phyloP scores from a whole-genome alignment of 2,113 vertebrate genomes.

The Grammomys surdaster region DNA sequence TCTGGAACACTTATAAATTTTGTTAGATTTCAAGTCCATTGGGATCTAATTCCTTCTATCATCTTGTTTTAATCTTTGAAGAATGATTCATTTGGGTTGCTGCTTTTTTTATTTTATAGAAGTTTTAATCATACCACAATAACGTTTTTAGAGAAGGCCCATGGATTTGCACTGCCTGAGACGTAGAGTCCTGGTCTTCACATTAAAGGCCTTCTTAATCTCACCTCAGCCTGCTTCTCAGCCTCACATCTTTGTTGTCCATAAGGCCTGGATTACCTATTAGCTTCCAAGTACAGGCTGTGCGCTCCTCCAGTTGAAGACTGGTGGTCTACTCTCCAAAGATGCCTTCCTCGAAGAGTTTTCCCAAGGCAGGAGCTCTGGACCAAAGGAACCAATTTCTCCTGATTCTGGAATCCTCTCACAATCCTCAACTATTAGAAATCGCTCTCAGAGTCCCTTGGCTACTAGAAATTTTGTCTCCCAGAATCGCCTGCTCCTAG shows the following conservation, averaged over 20 bases:
- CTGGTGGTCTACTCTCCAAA: neutral
- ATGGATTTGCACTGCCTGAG: neutral
- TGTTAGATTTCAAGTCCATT: conserved; percentile 11
- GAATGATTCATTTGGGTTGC: conserved; percentile 37
- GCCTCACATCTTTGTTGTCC: neutral
- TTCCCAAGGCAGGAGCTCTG: neutral
- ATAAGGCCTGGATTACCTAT: neutral
- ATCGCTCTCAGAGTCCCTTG: neutral
- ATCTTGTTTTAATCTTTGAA: conserved; percentile 31
- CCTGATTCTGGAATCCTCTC: neutral
- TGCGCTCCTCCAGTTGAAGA: neutral
- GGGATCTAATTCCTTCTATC: conserved; percentile 28
- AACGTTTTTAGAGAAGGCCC: neutral
- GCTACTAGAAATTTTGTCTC: neutral
- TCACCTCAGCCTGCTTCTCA: neutral
- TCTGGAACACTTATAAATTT: conserved; percentile 30
- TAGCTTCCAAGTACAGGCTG: neutral
- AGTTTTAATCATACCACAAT: conserved; percentile 23
- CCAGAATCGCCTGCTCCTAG: neutral
- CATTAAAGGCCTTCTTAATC: neutral
- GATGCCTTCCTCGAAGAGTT: neutral
- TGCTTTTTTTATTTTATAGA: conserved; percentile 41
- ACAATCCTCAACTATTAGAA: neutral
- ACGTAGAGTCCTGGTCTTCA: neutral
- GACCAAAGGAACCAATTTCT: neutral